Evolutionary conservation across 2,113 vertebrate species (phyloP), one percentile per base, ranked within the genome.

Genomic region (Uria aalge): DNA sequence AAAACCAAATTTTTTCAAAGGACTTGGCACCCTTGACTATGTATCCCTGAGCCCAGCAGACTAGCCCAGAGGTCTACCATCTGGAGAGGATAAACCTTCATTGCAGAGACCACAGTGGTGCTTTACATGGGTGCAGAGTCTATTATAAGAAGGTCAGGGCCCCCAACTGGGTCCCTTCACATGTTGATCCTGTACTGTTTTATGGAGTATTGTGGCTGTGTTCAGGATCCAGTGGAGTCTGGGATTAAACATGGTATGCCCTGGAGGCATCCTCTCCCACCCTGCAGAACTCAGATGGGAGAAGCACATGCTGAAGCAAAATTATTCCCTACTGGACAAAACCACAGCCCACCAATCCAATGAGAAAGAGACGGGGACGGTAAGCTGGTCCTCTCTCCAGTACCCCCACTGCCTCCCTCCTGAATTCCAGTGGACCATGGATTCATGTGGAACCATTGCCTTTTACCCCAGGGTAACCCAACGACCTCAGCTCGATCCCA

Each of bases 371-470:
- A 36, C 1, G 6, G 8, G 36, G 41, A 13, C 3, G 13, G 18
- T 6, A 74, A 68, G 18, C 15, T 41, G 20, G 3, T 67, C 34
- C 14, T 82, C 47, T 85, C 47, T 22, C n/a, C 32, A 59, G 11
- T 16, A n/a, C 9, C 26, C 23, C 24, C 21, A 32, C 22, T 38
- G 53, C 36, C 18, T 63, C 9, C 8, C 10, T 78, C 41, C 64
- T 41, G 38, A 45, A 82, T 50, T 71, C 29, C 66, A 75, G 15
- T 15, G 16, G 32, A 59, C 17, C 38, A 41, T 5, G 18, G 45
- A 75, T 67, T 75, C 57, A 71, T 0, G 4, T 27, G 27, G 43
- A 18, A 55, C 15, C 22, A 43, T 15, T 0, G 0, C 11, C 36
- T 87, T 71, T 27, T 34, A 82, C 16, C 4, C 5, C 21, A 48